Evolutionary conservation across 2,113 vertebrate species (phyloP).

Genomic region (Heterochromis multidens): DNA sequence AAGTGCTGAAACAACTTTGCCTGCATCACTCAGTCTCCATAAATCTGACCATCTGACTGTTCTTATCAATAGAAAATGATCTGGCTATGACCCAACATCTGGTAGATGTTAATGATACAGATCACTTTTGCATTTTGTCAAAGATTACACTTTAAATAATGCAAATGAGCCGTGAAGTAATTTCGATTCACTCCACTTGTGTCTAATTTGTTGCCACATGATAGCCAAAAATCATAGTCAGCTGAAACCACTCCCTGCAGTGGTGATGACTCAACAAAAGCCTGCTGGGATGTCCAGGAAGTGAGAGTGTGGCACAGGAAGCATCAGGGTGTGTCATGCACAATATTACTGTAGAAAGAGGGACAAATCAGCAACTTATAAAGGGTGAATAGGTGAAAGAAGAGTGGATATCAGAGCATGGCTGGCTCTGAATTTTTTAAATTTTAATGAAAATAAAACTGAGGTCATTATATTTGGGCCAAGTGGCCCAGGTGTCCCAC

Average conservation of each 20-base stretch:
- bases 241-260: background rate
- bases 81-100: conserved; percentile 6
- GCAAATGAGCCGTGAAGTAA: background rate
- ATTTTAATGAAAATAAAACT: too few species aligned
- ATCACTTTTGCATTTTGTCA: background rate
- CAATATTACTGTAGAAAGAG: background rate
- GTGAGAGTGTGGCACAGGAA: conserved; percentile 10
- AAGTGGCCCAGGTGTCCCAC: too few species aligned
- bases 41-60: background rate
- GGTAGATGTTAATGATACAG: background rate
- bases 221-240: background rate
- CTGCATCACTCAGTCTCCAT: background rate
- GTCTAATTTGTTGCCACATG: background rate
- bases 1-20: conserved; percentile 18
- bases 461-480: too few species aligned
- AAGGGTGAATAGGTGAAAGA: background rate
- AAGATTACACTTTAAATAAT: background rate
- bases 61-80: background rate
- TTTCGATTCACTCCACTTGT: background rate
- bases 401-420: too few species aligned
- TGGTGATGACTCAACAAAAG: conserved; percentile 31
- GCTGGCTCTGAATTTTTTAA: too few species aligned
- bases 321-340: background rate
- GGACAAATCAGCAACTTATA: background rate
- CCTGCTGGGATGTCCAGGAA: conserved; percentile 18